Evolutionary conservation across 2,797 vertebrate genomes (phyloP).

Genomic region (Pipistrellus pipistrellus): DNA sequence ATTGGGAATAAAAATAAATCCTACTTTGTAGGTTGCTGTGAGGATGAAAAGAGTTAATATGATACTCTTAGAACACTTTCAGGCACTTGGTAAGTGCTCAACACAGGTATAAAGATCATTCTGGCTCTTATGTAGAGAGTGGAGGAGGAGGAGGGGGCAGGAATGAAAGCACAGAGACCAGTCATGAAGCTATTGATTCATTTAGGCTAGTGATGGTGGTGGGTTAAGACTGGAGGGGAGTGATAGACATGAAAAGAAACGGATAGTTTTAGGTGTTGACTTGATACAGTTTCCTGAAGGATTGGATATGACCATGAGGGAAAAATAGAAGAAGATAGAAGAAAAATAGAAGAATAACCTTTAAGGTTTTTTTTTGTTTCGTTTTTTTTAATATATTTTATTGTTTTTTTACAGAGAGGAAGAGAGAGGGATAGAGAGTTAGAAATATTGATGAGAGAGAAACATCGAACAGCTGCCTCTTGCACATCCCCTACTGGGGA

Average conservation of each 20-base stretch:
- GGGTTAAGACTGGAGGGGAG: neutral
- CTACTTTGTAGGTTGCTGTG: neutral
- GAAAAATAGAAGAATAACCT: neutral
- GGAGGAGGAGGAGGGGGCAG: neutral
- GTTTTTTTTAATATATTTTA: too few relatives aligned
- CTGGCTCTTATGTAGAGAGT: neutral
- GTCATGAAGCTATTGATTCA: neutral
- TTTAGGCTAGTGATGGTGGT: neutral
- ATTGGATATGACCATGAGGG: neutral
- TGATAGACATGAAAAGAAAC: neutral
- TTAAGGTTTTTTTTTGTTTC: neutral
- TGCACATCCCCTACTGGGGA: too few relatives aligned
- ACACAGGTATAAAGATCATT: neutral
- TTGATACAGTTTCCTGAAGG: neutral
- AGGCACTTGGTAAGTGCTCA: neutral
- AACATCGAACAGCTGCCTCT: too few relatives aligned
- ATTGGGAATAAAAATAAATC: conserved; percentile 2
- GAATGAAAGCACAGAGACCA: neutral
- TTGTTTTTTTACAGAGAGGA: too few relatives aligned
- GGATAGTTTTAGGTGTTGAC: neutral
- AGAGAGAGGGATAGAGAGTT: too few relatives aligned
- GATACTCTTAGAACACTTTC: neutral
- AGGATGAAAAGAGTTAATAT: neutral
- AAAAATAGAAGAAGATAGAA: neutral
- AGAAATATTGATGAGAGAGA: too few relatives aligned